These are phyloP conservation scores for Cyclophora punctaria DNA, from an alignment of 2,888 invertebrate species.

Conservation along the genomic window DNA sequence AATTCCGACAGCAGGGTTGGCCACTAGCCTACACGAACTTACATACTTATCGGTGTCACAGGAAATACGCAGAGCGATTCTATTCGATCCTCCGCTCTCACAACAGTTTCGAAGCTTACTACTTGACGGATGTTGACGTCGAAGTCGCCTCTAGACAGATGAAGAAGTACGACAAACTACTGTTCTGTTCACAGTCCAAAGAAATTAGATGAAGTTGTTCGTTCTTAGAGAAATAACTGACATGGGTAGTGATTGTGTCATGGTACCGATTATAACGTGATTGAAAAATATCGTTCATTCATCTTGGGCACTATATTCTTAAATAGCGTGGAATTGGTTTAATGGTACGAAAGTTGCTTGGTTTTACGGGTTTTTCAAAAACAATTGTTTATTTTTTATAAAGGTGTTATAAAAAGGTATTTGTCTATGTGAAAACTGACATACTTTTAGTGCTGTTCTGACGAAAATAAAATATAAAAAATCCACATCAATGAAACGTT, in stretches of 20 bases:
- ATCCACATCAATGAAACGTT: too few species aligned
- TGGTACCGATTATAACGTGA: not conserved
- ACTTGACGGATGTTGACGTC: slow-evolving; percentile 58
- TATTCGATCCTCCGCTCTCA: slow-evolving; percentile 71
- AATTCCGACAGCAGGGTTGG: too few species aligned
- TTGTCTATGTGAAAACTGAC: too few species aligned
- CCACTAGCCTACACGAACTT: too few species aligned
- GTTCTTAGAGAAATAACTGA: not conserved
- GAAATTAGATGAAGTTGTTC: slow-evolving; percentile 30
- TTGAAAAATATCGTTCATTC: too few species aligned
- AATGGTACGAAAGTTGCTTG: too few species aligned
- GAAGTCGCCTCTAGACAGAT: slow-evolving; percentile 56
- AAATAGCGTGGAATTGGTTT: too few species aligned
- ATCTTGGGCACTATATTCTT: too few species aligned
- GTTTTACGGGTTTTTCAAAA: too few species aligned
- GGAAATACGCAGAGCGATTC: slow-evolving; percentile 74
- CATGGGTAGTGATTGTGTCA: not conserved
- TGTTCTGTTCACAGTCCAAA: slow-evolving; percentile 25
- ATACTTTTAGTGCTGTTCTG: slow-evolving; percentile 47
- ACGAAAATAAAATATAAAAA: slow-evolving; percentile 13
- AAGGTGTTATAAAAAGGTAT: too few species aligned
- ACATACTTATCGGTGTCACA: slow-evolving; percentile 13
- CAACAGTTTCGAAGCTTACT: slow-evolving; percentile 68
- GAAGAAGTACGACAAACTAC: slow-evolving; percentile 55
- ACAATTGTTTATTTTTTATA: too few species aligned